phyloP scores from a whole-genome alignment of 1,140 invertebrate genomes.

The Drosophila persimilis region DNA sequence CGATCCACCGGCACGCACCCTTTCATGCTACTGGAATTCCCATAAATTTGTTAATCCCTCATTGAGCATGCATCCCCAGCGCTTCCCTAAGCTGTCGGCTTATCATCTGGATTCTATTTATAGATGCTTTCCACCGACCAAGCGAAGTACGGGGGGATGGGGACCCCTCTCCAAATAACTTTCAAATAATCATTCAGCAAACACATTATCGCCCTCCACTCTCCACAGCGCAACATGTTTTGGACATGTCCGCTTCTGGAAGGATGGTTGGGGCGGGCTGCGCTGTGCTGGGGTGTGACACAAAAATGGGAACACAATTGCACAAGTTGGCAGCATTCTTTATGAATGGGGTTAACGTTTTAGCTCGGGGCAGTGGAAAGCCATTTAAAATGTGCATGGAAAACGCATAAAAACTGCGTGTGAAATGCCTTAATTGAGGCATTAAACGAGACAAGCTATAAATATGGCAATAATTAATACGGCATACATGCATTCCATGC shows the following conservation, averaged over 20 bases:
- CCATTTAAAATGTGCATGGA: constrained; percentile 23
- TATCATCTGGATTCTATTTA: constrained; percentile 38
- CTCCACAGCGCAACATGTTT: no score
- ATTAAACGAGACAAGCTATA: background rate
- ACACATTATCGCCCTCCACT: constrained; percentile 19
- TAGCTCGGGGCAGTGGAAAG: constrained; percentile 15
- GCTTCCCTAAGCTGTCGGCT: constrained; percentile 22
- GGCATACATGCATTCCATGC: no score
- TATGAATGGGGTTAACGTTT: constrained; percentile 38
- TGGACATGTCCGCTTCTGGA: no score
- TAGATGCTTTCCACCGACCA: constrained; percentile 4
- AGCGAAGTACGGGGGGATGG: no score
- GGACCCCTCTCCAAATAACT: constrained; percentile 38
- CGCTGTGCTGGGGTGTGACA: constrained; percentile 3
- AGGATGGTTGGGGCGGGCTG: no score
- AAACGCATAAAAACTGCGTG: constrained; percentile 18
- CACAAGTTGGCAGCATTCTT: constrained; percentile 35
- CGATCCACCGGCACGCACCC: constrained; percentile 1
- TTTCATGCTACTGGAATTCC: constrained; percentile 20
- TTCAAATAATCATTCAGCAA: constrained; percentile 43
- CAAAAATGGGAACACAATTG: constrained; percentile 40
- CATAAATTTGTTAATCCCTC: constrained; percentile 49
- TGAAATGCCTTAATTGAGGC: constrained; percentile 42
- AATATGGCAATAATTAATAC: no score
- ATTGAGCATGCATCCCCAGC: constrained; percentile 31